These are phyloP conservation scores for Amorpha juglandis DNA, from an alignment of 2,888 invertebrate genomes.

Conservation along the genomic window DNA sequence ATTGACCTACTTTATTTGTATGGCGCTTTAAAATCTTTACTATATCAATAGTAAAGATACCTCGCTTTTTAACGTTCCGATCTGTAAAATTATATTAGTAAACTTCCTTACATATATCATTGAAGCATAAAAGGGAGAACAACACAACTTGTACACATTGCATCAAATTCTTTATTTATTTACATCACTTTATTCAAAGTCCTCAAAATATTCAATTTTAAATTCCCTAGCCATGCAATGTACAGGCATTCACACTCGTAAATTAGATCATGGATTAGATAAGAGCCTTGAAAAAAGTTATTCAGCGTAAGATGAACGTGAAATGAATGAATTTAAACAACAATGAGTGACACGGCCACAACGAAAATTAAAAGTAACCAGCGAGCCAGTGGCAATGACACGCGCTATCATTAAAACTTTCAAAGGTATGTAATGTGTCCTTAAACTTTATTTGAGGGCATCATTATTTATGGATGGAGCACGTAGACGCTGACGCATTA, in stretches of 20 bases:
- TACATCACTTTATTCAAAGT: too few relatives aligned
- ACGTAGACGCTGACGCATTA: slow-evolving; percentile 31
- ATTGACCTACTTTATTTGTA: neutral
- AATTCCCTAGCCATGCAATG: slow-evolving; percentile 2
- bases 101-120: neutral
- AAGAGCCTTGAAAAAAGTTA: slow-evolving; percentile 9
- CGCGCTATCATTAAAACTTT: slow-evolving; percentile 27
- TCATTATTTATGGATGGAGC: slow-evolving; percentile 33
- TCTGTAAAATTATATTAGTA: neutral
- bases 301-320: slow-evolving; percentile 13
- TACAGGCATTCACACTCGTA: slow-evolving; percentile 3
- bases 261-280: slow-evolving; percentile 17
- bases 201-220: neutral
- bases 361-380: neutral
- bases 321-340: slow-evolving; percentile 4
- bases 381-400: slow-evolving; percentile 26
- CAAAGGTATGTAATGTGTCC: slow-evolving; percentile 31
- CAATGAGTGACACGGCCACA: neutral
- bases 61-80: neutral
- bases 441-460: slow-evolving; percentile 44
- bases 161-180: too few relatives aligned
- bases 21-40: neutral
- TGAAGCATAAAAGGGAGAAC: neutral
- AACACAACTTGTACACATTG: neutral
- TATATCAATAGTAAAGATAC: too few relatives aligned